Percentiles rank a stretch among this genome's conserved stretches.
These are phyloP conservation scores for Cinclus mexicanus DNA, from an alignment of 2,113 vertebrate species.

Conservation along the genomic window DNA sequence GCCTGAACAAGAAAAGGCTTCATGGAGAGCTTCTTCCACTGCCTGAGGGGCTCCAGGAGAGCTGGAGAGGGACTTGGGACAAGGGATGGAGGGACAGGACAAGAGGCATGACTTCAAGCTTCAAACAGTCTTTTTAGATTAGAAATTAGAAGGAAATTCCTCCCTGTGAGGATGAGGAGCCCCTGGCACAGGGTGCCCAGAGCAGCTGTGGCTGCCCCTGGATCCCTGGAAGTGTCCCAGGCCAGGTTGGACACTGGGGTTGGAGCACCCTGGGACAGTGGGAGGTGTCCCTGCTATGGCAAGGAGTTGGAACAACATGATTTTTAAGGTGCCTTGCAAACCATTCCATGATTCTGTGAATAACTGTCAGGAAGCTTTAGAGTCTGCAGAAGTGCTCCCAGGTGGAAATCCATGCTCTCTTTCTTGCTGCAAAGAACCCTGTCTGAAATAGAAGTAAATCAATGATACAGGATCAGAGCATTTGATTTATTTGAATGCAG, in stretches of 20 bases:
- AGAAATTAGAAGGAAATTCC: fast-evolving
- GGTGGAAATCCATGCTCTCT: background rate
- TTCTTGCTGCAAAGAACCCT: background rate
- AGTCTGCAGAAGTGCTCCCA: background rate
- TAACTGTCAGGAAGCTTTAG: background rate
- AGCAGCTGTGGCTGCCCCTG: background rate
- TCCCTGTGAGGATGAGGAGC: background rate
- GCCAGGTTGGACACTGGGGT: background rate
- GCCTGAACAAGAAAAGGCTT: background rate
- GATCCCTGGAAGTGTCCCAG: background rate
- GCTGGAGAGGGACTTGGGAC: background rate
- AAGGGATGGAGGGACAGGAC: background rate
- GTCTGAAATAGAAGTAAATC: background rate
- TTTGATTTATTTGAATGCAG: background rate
- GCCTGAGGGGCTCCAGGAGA: background rate
- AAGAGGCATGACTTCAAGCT: background rate
- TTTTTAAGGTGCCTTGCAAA: background rate
- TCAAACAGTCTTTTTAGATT: background rate
- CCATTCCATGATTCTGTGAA: background rate
- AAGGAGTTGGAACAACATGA: fast-evolving
- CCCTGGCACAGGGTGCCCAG: background rate
- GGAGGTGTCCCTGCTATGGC: background rate
- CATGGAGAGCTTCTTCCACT: background rate
- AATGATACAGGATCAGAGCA: background rate
- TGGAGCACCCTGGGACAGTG: background rate